Evolutionary conservation across 2,113 vertebrate genomes (phyloP).

Genomic region (Trogon melanurus): DNA sequence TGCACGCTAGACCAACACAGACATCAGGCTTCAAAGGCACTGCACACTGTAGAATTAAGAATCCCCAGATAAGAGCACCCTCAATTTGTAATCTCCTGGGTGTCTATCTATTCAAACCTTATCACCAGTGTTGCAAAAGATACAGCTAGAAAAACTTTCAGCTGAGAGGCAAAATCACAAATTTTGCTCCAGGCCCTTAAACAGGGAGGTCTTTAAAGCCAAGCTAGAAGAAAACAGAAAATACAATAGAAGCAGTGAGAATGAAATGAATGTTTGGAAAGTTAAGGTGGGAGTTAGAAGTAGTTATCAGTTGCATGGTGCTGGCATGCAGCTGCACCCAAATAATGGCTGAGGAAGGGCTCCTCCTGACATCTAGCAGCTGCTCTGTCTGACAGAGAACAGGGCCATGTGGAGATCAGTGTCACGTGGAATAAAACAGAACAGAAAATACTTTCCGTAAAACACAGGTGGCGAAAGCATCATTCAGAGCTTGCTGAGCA

Average conservation of each 20-base stretch:
- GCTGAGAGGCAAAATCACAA: not conserved
- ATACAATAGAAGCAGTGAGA: not conserved
- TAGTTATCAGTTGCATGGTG: not conserved
- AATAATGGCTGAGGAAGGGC: not conserved
- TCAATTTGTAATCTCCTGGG: not conserved
- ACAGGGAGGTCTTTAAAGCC: not conserved
- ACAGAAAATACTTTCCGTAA: not conserved
- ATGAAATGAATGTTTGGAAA: not conserved
- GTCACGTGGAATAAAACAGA: slow-evolving; percentile 28
- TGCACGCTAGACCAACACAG: not conserved
- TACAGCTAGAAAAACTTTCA: not conserved
- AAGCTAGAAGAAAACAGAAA: not conserved
- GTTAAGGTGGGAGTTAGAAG: not conserved
- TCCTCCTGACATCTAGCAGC: slow-evolving; percentile 1
- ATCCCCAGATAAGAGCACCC: not conserved
- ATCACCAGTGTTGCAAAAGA: not conserved
- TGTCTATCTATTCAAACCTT: not conserved
- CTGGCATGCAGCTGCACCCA: not conserved
- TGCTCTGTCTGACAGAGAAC: not conserved
- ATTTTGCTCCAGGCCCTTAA: not conserved
- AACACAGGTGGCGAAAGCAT: slow-evolving; percentile 19
- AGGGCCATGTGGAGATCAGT: not conserved
- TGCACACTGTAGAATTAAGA: not conserved
- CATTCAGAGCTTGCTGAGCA: not conserved
- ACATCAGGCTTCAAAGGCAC: not conserved